These are phyloP conservation scores for Acronicta leporina DNA, from an alignment of 2,888 invertebrate species.

Conservation along the genomic window DNA sequence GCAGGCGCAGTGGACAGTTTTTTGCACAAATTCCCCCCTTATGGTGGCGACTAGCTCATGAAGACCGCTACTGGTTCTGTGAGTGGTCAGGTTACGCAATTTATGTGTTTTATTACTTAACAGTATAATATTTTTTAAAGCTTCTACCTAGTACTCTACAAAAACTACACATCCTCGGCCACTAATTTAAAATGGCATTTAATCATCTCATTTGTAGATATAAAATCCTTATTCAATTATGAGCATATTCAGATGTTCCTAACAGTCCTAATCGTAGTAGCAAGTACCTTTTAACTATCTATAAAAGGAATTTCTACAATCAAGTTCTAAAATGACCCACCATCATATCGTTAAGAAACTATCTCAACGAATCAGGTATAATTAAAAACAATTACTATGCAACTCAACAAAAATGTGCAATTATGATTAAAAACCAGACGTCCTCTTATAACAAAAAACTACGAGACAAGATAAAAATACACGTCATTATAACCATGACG, in stretches of 20 bases:
- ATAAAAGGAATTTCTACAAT: slow-evolving; percentile 1
- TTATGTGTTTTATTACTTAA: not conserved
- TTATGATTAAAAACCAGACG: slow-evolving; percentile 15
- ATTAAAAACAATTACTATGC: slow-evolving; percentile 15
- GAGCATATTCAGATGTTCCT: too few relatives aligned
- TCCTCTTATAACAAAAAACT: slow-evolving; percentile 22
- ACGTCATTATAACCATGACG: slow-evolving; percentile 24
- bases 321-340: not conserved
- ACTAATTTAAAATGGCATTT: too few relatives aligned
- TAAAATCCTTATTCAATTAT: not conserved
- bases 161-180: too few relatives aligned
- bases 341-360: not conserved
- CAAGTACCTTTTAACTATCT: not conserved
- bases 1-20: slow-evolving; percentile 50
- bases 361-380: slow-evolving; percentile 11
- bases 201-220: not conserved
- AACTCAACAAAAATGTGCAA: slow-evolving; percentile 8
- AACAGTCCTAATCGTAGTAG: too few relatives aligned
- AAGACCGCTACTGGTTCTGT: slow-evolving; percentile 12
- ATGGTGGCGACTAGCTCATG: slow-evolving; percentile 53
- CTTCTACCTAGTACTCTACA: not conserved
- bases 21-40: slow-evolving; percentile 60
- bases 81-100: slow-evolving; percentile 12
- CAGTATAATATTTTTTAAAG: not conserved
- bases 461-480: slow-evolving; percentile 30